Conservation (phyloP, 2,888 invertebrate species). For the Sarcophaga carnaria region DNA sequence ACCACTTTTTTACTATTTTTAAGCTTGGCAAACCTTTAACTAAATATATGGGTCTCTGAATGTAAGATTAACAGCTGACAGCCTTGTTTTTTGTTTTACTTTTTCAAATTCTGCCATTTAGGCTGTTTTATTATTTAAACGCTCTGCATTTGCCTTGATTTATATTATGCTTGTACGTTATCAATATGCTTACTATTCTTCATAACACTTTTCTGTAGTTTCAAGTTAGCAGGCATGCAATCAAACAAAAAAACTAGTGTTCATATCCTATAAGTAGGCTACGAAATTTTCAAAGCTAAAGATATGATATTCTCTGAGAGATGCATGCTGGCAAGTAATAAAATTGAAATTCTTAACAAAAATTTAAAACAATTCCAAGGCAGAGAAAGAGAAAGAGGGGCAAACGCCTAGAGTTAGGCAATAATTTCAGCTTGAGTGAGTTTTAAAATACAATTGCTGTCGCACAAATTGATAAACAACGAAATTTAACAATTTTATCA, state of each 20-base stretch:
- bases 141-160: not conserved
- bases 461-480: not conserved
- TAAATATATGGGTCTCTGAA: too few relatives aligned
- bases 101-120: not conserved
- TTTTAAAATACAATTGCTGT: conserved; percentile 12
- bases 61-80: too few relatives aligned
- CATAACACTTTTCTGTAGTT: not conserved
- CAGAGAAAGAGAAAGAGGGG: not conserved
- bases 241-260: not conserved
- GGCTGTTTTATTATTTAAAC: not conserved
- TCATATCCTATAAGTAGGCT: conserved; percentile 14
- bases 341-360: not conserved
- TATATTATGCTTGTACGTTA: not conserved
- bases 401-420: conserved; percentile 7
- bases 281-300: not conserved
- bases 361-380: not conserved
- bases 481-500: not conserved
- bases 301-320: too few relatives aligned
- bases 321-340: not conserved
- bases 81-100: not conserved
- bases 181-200: conserved; percentile 15
- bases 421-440: conserved; percentile 54
- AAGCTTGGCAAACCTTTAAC: too few relatives aligned
- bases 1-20: too few relatives aligned
- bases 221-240: not conserved